These are phyloP conservation scores for Ceramica pisi DNA, from an alignment of 2,888 invertebrate species.

Conservation along the genomic window DNA sequence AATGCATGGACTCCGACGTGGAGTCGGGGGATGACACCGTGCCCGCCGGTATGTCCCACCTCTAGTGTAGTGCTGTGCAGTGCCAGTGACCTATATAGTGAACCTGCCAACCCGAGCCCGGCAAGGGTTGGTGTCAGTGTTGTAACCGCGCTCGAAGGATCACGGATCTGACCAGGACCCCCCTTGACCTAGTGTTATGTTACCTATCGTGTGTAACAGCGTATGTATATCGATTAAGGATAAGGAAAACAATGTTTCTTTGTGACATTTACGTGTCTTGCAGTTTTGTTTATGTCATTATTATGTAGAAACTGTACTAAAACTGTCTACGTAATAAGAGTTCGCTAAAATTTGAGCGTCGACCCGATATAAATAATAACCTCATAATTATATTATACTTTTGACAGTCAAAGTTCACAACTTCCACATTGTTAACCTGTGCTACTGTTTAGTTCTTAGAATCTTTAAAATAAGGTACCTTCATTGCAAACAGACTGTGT, in stretches of 20 bases:
- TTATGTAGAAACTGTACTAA: neutral
- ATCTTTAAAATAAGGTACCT: neutral
- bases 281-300: slow-evolving; percentile 10
- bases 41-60: slow-evolving; percentile 84
- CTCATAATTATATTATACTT: neutral
- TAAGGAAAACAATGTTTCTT: slow-evolving; percentile 32
- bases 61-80: slow-evolving; percentile 53
- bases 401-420: neutral
- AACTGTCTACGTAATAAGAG: slow-evolving; percentile 1
- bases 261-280: neutral
- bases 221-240: slow-evolving; percentile 45
- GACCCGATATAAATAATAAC: neutral
- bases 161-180: slow-evolving; percentile 32
- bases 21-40: slow-evolving; percentile 86
- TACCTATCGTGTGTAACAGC: slow-evolving; percentile 21
- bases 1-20: slow-evolving; percentile 82
- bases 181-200: slow-evolving; percentile 4
- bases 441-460: neutral
- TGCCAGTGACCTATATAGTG: slow-evolving; percentile 41
- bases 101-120: slow-evolving; percentile 6
- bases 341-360: neutral
- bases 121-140: slow-evolving; percentile 14
- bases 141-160: slow-evolving; percentile 23
- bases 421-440: neutral
- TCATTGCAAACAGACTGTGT: neutral